Base-by-base conservation (phyloP, 2,888 invertebrate species). In the Eristalinus aeneus region DNA sequence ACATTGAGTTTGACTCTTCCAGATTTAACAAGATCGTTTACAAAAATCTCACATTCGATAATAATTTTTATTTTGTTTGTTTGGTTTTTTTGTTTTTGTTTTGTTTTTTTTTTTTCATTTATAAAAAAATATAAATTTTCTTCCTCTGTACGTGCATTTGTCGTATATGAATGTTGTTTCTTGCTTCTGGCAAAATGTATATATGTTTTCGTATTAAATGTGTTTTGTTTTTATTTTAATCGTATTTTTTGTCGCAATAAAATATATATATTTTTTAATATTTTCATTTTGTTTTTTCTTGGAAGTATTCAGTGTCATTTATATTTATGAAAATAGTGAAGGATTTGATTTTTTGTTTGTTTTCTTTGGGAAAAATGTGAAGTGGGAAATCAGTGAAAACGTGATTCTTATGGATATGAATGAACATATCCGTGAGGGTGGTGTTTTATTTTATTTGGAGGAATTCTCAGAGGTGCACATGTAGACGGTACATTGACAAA, bases 91-190 rank as follows among this genome's bases (percentile, higher is more conserved):
- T 83, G 79, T 10, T 22, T 46, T 75, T 46, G 27, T 20, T 23
- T 54, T 69, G 69, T 74, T 68, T 69, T 73, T 58, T 23, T 31
- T 79, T 79, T 85, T 82, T 75, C 68, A 81, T 85, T 88, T 82
- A 78, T 88, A 79, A 78, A 88, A 88, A 88, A 86, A 88, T 80
- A 88, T 86, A 88, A 88, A 82, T 88, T 88, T 88, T 88, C 79
- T 77, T 77, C 23, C 75, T 81, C 88, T 81, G 77, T 81, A 81
- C 77, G 82, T 88, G 80, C 85, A 80, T 72, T 89, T 89, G 89
- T 89, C 90, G 86, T 84, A 83, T 89, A 90, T 89, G 90, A 89
- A 90, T 90, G 89, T 90, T 90, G 89, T 90, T 90, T 86, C 77
- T 86, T 86, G 69, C 81, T 74, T 78, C 77, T 82, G 81, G 90